These are phyloP conservation scores for Nomada fucata DNA, from an alignment of 2,888 invertebrate species.

Conservation along the genomic window DNA sequence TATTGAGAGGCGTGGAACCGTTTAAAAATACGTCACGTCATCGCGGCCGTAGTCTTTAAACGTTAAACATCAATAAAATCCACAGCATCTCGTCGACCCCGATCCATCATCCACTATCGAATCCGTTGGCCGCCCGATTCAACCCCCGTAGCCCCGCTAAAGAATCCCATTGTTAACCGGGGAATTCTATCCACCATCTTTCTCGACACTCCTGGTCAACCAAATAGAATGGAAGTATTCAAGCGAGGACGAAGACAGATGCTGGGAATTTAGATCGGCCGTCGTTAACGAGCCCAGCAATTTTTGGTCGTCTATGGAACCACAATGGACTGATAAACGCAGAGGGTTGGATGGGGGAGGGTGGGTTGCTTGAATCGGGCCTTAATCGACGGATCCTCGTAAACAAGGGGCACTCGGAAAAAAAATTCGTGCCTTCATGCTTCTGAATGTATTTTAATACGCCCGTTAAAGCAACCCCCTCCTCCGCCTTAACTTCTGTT, in stretches of 20 bases:
- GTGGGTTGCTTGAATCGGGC: slow-evolving; percentile 14
- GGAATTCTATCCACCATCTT: too few relatives aligned
- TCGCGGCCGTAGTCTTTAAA: too few relatives aligned
- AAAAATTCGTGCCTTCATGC: background rate
- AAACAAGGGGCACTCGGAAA: slow-evolving; percentile 26
- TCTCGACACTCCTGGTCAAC: background rate
- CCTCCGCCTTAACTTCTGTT: background rate
- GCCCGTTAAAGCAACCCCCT: slow-evolving; percentile 38
- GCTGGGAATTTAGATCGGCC: background rate
- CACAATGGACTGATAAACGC: background rate
- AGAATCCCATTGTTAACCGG: too few relatives aligned
- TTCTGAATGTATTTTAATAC: slow-evolving; percentile 42
- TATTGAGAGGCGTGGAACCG: too few relatives aligned
- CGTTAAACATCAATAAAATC: too few relatives aligned
- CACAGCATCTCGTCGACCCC: too few relatives aligned
- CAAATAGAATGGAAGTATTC: background rate
- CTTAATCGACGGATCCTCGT: slow-evolving; percentile 28
- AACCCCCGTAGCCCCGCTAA: too few relatives aligned
- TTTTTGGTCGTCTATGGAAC: slow-evolving; percentile 8
- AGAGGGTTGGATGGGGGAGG: too few relatives aligned
- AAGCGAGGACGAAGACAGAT: background rate
- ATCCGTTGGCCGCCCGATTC: too few relatives aligned
- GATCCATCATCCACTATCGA: too few relatives aligned
- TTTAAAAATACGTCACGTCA: too few relatives aligned
- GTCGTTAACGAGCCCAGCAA: slow-evolving; percentile 15